Base-by-base conservation (phyloP, 1,140 invertebrate genomes). In the Leptinotarsa texana region DNA sequence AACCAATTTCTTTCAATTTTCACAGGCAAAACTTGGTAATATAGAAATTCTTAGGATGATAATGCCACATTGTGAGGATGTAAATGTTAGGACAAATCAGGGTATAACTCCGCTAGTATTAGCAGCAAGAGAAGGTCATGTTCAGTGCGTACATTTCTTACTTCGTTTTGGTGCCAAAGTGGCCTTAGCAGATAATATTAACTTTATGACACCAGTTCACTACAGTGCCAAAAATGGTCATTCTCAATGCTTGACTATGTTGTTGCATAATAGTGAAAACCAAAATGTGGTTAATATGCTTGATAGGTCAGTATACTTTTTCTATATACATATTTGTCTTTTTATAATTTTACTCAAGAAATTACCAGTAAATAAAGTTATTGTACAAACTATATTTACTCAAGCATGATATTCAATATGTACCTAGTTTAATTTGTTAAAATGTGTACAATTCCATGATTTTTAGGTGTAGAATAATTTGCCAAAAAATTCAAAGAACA, bases 191-290 rank as follows among this genome's bases (percentile, higher is more conserved):
- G 87, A 87, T 65, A 85, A 82, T 21, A 81, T 88, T 2, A 87
- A 87, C 13, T 86, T 87, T 75, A 85, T 90, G 77, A 90, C 88
- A 22, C 88, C 90, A 0, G 83, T 92, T 15, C 91, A 92, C 83
- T 87, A 89, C 33, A 90, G 90, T 27, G 90, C 90, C 2, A 88
- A 87, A 77, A 89, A 89, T 74, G 90, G 90, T n/a, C 88, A 91
- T 75, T 82, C 86, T 4, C 85, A 89, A 72, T 88, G 89, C 83
- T 63, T 90, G 75, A 74, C 82, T 57, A 80, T 90, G 61, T 80
- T 91, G 6, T 77, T 91, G 18, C 85, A 90, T 70, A 88, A 87
- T 49, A 83, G 86, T 13, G 87, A 90, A 68, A 87, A 88, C 78
- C 83, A 84, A 27, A 84, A 85, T 8, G 86, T 89, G 21, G 86